These are phyloP conservation scores for Ochropacha duplaris DNA, from an alignment of 2,888 invertebrate species.

Conservation along the genomic window DNA sequence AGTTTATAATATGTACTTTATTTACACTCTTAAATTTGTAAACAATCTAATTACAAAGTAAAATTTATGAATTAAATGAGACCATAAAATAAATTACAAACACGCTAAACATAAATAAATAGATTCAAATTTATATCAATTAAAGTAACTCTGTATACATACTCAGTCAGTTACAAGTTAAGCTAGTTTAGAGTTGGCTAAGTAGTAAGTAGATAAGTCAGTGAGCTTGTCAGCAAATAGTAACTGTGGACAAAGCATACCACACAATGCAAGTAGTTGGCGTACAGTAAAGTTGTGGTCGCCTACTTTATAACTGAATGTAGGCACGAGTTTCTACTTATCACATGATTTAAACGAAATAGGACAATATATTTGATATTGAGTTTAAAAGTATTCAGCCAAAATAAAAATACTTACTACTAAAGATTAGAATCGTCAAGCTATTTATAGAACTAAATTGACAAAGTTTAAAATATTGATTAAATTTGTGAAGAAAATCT, in stretches of 20 bases:
- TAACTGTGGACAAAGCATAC: slow-evolving; percentile 18
- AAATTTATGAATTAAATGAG: neutral
- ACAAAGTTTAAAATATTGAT: no score
- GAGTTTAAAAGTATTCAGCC: no score
- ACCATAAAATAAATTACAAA: neutral
- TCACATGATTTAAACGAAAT: neutral
- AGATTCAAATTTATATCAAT: slow-evolving; percentile 6
- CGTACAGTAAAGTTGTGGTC: slow-evolving; percentile 11
- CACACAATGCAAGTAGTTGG: slow-evolving; percentile 27
- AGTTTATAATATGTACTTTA: neutral
- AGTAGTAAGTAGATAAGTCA: slow-evolving; percentile 34
- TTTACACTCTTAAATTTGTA: neutral
- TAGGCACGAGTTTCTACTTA: neutral
- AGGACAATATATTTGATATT: no score
- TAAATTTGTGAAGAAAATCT: no score
- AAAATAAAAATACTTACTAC: no score
- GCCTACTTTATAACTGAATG: neutral
- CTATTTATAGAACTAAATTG: no score
- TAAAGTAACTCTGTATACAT: slow-evolving; percentile 5
- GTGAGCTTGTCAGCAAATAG: slow-evolving; percentile 28
- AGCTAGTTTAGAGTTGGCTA: slow-evolving; percentile 33
- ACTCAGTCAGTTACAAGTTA: slow-evolving; percentile 15
- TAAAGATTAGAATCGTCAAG: no score
- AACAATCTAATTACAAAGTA: neutral
- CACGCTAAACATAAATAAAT: neutral